These are phyloP conservation scores for Andinoacara biseriatus DNA, from an alignment of 2,113 vertebrate genomes.

Conservation along the genomic window DNA sequence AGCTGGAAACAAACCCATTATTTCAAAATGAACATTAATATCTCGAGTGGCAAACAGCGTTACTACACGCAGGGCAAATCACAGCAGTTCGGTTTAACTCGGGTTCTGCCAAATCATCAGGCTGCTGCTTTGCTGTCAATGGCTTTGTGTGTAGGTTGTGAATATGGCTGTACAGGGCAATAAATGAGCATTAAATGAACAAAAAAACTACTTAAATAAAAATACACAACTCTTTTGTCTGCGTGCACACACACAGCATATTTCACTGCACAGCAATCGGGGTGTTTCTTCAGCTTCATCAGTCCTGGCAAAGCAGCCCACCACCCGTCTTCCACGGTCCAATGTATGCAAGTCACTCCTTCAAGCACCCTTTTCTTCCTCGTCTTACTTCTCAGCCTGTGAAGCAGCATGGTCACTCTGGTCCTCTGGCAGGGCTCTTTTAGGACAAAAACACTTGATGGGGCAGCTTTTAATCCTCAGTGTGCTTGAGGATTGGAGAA, in stretches of 20 bases:
- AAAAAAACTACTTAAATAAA: not conserved
- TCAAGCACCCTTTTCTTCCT: not conserved
- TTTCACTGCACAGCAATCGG: not conserved
- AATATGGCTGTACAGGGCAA: not conserved
- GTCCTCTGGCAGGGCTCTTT: not conserved
- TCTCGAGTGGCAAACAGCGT: conserved; percentile 70
- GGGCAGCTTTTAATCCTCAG: not conserved
- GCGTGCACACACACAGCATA: too few species aligned
- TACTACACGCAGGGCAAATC: not conserved
- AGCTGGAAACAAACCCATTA: conserved; percentile 77
- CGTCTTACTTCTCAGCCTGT: not conserved
- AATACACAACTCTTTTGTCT: too few species aligned
- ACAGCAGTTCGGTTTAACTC: not conserved
- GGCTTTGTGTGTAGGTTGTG: not conserved
- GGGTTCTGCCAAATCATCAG: not conserved
- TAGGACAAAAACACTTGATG: not conserved
- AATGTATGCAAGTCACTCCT: not conserved
- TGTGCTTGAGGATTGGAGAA: not conserved
- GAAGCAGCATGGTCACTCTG: not conserved
- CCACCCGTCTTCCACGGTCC: not conserved
- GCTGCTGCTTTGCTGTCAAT: not conserved
- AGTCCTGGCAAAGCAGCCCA: not conserved
- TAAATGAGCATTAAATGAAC: not conserved
- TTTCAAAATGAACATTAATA: conserved; percentile 86
- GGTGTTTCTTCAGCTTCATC: not conserved